phyloP scores from a whole-genome alignment of 2,797 vertebrate genomes.

The Anguilla obscura region DNA sequence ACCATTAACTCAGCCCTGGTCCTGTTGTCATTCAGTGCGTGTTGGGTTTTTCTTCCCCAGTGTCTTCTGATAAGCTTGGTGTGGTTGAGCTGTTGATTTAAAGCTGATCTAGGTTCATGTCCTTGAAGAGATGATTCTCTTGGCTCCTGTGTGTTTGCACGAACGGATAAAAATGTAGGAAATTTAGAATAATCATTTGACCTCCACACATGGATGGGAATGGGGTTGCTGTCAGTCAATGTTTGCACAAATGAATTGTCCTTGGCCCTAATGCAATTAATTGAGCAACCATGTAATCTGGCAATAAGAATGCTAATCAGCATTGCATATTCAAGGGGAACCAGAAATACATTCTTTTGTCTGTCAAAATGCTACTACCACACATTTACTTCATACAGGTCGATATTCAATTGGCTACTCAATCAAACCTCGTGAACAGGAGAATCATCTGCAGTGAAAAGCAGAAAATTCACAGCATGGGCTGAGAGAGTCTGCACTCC shows the following conservation, averaged over 20 bases:
- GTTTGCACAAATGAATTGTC: not conserved
- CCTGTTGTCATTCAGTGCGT: not conserved
- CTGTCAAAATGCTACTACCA: not conserved
- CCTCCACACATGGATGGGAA: not conserved
- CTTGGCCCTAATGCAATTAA: not conserved
- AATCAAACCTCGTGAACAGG: not conserved
- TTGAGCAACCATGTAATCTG: not conserved
- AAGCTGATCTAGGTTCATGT: constrained; percentile 1
- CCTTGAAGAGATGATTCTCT: not conserved
- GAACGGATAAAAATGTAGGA: not conserved
- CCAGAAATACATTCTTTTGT: not conserved
- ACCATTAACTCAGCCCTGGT: not conserved
- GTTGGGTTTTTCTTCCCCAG: not conserved
- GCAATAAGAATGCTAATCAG: not conserved
- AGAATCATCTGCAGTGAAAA: too few relatives aligned
- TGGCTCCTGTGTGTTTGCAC: not conserved
- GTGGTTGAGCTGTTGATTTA: not conserved
- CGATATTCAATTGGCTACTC: not conserved
- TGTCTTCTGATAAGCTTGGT: not conserved
- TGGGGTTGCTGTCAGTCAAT: not conserved
- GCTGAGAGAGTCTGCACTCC: not conserved
- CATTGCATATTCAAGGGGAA: not conserved
- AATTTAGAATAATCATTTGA: not conserved
- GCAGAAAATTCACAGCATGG: not conserved
- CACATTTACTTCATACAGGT: not conserved